Conservation (phyloP, 2,797 vertebrate genomes). For the Borostomias antarcticus region DNA sequence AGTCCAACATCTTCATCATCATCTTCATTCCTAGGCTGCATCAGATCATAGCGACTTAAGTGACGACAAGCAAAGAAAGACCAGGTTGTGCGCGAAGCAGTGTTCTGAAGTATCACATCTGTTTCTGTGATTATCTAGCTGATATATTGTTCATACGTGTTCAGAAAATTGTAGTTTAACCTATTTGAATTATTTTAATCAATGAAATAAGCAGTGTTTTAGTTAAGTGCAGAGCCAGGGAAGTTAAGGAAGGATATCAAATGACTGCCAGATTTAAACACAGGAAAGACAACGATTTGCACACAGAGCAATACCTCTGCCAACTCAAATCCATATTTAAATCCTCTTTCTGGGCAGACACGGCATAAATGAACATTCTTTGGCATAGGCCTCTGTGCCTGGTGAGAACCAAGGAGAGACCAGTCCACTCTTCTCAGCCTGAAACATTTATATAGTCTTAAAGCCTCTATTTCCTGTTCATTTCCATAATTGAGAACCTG, state of each 20-base stretch:
- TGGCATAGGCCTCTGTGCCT: conserved; percentile 51
- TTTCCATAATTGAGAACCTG: conserved; percentile 57
- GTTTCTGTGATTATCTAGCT: background rate
- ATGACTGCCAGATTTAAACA: conserved; percentile 64
- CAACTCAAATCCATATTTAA: conserved; percentile 72
- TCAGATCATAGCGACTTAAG: background rate
- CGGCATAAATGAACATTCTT: conserved; percentile 71
- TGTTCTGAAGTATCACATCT: background rate
- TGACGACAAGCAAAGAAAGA: background rate
- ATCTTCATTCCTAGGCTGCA: background rate
- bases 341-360: conserved; percentile 60
- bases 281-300: conserved; percentile 61
- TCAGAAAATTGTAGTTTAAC: background rate
- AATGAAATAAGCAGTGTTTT: conserved; percentile 7
- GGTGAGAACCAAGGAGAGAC: conserved; percentile 27
- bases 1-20: background rate
- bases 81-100: background rate
- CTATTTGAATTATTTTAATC: conserved; percentile 5
- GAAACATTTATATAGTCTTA: conserved; percentile 46
- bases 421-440: conserved; percentile 42
- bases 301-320: conserved; percentile 54
- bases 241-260: conserved; percentile 58
- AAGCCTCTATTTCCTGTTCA: conserved; percentile 49
- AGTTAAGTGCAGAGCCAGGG: conserved; percentile 22
- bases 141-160: background rate